Evolutionary conservation across 2,113 vertebrate species (phyloP), one percentile per base, ranked within the genome.

Genomic region (Proterorhinus semilunaris): DNA sequence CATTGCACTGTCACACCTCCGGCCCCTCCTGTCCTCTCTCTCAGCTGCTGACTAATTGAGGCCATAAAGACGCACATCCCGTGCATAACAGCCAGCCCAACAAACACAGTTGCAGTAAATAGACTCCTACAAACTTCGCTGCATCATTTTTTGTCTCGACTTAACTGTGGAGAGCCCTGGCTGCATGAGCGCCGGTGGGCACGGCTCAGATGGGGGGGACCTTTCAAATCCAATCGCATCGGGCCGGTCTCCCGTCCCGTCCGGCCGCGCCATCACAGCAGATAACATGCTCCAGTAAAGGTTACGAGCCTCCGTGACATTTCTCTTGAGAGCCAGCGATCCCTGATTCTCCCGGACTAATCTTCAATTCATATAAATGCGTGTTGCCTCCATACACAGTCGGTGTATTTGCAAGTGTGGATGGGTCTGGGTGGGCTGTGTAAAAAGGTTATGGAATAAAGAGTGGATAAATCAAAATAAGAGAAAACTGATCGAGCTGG

Each of bases 281-380:
- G 92, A 93, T 93, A 92, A 92, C 86, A 69, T 82, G 83, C 82
- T 88, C 71, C 65, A 75, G 83, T 87, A 92, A 93, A 93, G 92
- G 92, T 93, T 92, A 92, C 83, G 75, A 89, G 78, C 79, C 83
- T 90, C 82, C 47, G 67, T 94, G 92, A 92, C 92, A 94, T 93
- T 93, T 92, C 86, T 91, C 83, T 87, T 88, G 82, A 86, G 86
- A 90, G 69, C 76, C 74, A 79, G 71, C 84, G 87, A 86, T 86
- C 85, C 66, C 54, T 65, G 84, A 88, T 84, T 88, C 80, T 78
- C 68, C 69, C 6, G 27, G 80, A 84, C 75, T 74, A 84, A 85
- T 87, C 81, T 74, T 71, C 49, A 74, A 84, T 80, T 80, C 76
- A 79, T 80, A 74, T 36, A 79, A 68, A 65, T 68, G 71, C 10